Percentiles rank a stretch among this genome's conserved stretches.
Conservation (phyloP, 2,797 vertebrate species). For the Micromesistius poutassou region DNA sequence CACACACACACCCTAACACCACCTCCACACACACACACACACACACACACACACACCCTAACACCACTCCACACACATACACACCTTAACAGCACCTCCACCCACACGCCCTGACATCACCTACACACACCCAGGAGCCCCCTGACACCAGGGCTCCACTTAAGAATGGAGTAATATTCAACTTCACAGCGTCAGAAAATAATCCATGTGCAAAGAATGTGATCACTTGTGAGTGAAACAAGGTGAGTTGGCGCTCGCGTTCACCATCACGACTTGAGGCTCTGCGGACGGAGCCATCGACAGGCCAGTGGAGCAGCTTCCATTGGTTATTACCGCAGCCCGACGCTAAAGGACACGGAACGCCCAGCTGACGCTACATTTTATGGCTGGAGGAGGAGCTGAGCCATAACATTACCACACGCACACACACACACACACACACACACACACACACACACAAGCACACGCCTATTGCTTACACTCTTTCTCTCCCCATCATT, state of each 20-base stretch:
- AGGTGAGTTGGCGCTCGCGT: too few species aligned
- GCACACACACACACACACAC: neutral
- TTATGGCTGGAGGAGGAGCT: too few species aligned
- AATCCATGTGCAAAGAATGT: too few species aligned
- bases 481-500: neutral
- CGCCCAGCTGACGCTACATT: too few species aligned
- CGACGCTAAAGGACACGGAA: too few species aligned
- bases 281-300: too few species aligned
- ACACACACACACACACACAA: conserved; percentile 3
- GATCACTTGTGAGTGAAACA: too few species aligned
- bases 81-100: neutral
- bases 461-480: neutral
- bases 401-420: neutral
- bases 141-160: neutral
- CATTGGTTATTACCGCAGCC: too few species aligned
- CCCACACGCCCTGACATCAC: neutral
- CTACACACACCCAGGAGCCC: neutral
- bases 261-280: too few species aligned
- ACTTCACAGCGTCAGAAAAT: too few species aligned
- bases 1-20: conserved; percentile 12
- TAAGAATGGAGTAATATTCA: too few species aligned
- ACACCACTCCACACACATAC: conserved; percentile 11
- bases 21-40: conserved; percentile 8
- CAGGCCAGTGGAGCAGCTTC: too few species aligned
- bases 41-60: conserved; percentile 60